Evolutionary conservation across 2,797 vertebrate genomes (phyloP), one percentile per base, ranked within the genome.

Genomic region (Tenualosa ilisha): DNA sequence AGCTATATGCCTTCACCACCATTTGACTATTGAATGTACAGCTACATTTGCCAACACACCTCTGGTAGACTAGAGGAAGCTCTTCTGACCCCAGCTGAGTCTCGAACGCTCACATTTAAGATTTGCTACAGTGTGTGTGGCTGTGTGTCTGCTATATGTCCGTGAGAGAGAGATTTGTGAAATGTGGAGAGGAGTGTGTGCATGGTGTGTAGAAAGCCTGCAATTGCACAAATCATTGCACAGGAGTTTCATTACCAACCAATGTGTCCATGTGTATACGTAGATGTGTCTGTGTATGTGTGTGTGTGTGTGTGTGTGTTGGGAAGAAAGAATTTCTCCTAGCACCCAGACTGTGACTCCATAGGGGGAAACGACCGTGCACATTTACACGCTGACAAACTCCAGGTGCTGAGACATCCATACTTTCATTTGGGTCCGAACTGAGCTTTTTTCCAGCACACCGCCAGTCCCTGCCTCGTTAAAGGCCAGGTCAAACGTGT

Each of bases 401-500:
- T 75, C 68, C 68, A 75, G 68, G 68, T 75, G 68, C 68, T 13
- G 68, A 75, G 31, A 75, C 68, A 31, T 75, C 68, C 26, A 75
- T 26, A 75, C 68, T 75, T 75, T 75, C 68, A 75, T 75, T 75
- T 75, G 68, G 68, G 68, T 20, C 68, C 68, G 31, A 75, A 40
- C 68, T 75, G 68, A 75, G 37, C 68, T 40, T 31, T 40, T 40
- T 75, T 75, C 68, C 68, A 75, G 68, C 68, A 40, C 68, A 72
- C 31, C 40, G 13, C 31, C 15, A 37, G 37, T 15, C 68, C 68
- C 84, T 90, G 92, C 84, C 90, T 93, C 92, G 93, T 89, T 86
- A 40, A 46, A 68, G 86, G 91, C 92, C 92, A 92, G 92, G 91
- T 61, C 90, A 92, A 90, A 90, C 92, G 92, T 91, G 11, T 72